Evolutionary conservation across 2,797 vertebrate species (phyloP).

Genomic region (Glossophaga mutica): DNA sequence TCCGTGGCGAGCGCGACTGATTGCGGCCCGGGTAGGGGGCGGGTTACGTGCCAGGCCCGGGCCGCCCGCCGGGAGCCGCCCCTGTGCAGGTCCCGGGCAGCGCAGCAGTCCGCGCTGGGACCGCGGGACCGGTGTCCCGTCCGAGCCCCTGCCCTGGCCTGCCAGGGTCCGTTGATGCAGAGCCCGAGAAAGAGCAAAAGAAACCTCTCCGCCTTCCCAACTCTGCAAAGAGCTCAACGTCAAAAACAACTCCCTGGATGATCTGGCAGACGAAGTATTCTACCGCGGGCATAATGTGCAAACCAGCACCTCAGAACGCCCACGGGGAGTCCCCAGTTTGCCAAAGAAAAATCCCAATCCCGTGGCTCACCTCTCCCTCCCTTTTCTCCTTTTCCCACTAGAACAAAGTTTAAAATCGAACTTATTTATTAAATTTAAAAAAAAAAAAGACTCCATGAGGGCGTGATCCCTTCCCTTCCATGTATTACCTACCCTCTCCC

Average conservation of each 20-base stretch:
- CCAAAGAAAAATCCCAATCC: neutral
- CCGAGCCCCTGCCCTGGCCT: neutral
- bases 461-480: constrained; percentile 53
- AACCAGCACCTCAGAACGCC: neutral
- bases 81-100: neutral
- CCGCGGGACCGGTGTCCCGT: neutral
- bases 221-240: neutral
- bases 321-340: neutral
- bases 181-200: neutral
- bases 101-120: neutral
- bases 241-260: neutral
- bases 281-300: neutral
- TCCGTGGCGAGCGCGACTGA: constrained; percentile 49
- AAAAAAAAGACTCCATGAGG: constrained; percentile 63
- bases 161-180: neutral
- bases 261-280: neutral
- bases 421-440: constrained; percentile 74
- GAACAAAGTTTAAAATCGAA: constrained; percentile 62
- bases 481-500: constrained; percentile 51
- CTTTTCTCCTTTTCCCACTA: constrained; percentile 20
- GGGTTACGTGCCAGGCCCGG: constrained; percentile 29
- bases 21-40: constrained; percentile 52
- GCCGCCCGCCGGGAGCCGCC: neutral
- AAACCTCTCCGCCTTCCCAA: neutral
- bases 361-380: neutral